Evolutionary conservation across 2,888 invertebrate genomes (phyloP).

Genomic region (Catonia carolina): DNA sequence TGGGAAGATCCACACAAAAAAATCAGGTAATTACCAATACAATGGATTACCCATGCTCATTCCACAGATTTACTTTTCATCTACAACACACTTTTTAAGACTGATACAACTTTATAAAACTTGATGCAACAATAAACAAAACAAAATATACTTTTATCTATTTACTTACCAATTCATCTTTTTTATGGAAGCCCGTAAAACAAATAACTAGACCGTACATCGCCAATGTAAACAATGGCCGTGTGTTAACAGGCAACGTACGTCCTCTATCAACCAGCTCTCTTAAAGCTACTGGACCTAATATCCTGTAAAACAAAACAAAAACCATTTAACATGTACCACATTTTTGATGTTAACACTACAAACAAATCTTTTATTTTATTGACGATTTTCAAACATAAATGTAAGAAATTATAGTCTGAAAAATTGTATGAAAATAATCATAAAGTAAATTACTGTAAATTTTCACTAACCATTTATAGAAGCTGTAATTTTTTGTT

Average conservation of each 20-base stretch:
- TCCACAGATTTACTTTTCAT: too few relatives aligned
- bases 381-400: too few relatives aligned
- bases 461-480: not conserved
- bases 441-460: not conserved
- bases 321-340: constrained; percentile 5
- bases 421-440: not conserved
- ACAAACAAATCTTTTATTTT: too few relatives aligned
- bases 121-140: too few relatives aligned
- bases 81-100: too few relatives aligned
- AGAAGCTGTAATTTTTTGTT: not conserved
- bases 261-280: constrained; percentile 65
- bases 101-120: too few relatives aligned
- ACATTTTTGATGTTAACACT: too few relatives aligned
- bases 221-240: constrained; percentile 76
- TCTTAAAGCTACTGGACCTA: constrained; percentile 73
- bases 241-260: constrained; percentile 61
- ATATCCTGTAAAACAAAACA: constrained; percentile 50
- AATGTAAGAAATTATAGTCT: too few relatives aligned
- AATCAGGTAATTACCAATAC: too few relatives aligned
- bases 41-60: too few relatives aligned
- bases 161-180: constrained; percentile 80
- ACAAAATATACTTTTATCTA: too few relatives aligned
- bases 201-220: constrained; percentile 86
- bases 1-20: too few relatives aligned
- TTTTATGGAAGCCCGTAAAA: constrained; percentile 86